A percentile compares a stretch with the other conserved stretches of the same genome.
Conservation (phyloP, 2,797 vertebrate genomes). For the Tenualosa ilisha region DNA sequence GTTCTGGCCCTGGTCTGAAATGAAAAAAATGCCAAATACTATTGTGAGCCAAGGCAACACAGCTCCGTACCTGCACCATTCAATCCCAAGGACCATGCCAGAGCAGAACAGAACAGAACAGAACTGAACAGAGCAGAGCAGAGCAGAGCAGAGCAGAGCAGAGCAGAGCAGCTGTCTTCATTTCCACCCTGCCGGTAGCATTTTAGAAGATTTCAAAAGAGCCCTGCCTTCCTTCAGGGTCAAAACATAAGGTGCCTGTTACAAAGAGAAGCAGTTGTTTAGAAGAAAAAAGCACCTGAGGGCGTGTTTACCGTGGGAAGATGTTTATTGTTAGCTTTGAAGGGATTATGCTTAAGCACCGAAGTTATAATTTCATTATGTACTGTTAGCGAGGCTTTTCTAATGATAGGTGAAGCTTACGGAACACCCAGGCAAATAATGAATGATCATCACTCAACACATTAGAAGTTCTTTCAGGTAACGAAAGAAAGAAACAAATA, state of each 20-base stretch:
- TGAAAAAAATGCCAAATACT: too few relatives aligned
- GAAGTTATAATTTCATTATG: background rate
- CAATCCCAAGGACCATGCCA: too few relatives aligned
- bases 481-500: too few relatives aligned
- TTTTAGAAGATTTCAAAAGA: background rate
- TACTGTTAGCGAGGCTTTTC: background rate
- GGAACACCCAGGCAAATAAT: background rate
- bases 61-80: too few relatives aligned
- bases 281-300: background rate
- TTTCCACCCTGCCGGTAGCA: background rate
- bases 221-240: background rate
- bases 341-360: background rate
- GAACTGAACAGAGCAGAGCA: too few relatives aligned
- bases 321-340: slow-evolving; percentile 8
- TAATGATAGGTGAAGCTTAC: background rate
- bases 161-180: background rate
- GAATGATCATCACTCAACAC: background rate
- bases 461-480: background rate
- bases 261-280: background rate
- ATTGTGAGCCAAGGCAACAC: too few relatives aligned
- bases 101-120: too few relatives aligned
- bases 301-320: background rate
- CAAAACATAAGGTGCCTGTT: background rate
- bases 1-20: too few relatives aligned
- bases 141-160: too few relatives aligned